phyloP scores from a whole-genome alignment of 2,888 invertebrate species.

The Mythimna albipuncta region DNA sequence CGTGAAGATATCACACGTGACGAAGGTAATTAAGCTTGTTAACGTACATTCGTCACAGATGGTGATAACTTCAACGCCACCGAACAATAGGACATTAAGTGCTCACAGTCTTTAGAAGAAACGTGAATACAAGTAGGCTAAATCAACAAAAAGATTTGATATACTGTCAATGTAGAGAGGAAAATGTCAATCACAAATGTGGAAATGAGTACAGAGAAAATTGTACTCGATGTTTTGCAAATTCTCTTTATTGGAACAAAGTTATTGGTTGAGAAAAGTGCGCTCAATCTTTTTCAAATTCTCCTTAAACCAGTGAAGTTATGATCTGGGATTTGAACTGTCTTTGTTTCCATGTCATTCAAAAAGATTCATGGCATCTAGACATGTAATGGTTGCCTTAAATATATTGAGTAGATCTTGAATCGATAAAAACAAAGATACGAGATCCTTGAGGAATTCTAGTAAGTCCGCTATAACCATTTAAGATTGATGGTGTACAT shows the following conservation, averaged over 20 bases:
- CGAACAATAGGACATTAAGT: constrained; percentile 55
- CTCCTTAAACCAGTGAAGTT: constrained; percentile 13
- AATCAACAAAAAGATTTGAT: constrained; percentile 52
- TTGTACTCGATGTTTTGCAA: constrained; percentile 11
- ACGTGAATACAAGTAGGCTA: constrained; percentile 35
- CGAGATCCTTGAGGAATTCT: neutral
- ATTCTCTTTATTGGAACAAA: constrained; percentile 23
- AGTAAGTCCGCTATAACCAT: neutral
- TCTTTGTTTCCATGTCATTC: neutral
- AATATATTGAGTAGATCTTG: neutral
- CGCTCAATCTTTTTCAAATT: constrained; percentile 23
- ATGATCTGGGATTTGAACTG: constrained; percentile 24
- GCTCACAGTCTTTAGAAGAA: constrained; percentile 33
- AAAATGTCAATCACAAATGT: constrained; percentile 41
- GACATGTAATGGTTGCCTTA: neutral
- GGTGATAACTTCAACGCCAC: constrained; percentile 41
- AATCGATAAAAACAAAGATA: neutral
- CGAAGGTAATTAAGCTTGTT: constrained; percentile 21
- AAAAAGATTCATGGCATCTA: neutral
- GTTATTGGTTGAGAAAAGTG: constrained; percentile 32
- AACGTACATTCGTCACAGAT: constrained; percentile 28
- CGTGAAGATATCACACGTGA: constrained; percentile 31
- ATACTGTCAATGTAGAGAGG: constrained; percentile 21
- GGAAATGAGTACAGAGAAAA: constrained; percentile 45
- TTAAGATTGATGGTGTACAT: neutral